Percentiles rank a stretch among this genome's conserved stretches.
These are phyloP conservation scores for Tortrix viridana DNA, from an alignment of 2,888 invertebrate species.

Conservation along the genomic window DNA sequence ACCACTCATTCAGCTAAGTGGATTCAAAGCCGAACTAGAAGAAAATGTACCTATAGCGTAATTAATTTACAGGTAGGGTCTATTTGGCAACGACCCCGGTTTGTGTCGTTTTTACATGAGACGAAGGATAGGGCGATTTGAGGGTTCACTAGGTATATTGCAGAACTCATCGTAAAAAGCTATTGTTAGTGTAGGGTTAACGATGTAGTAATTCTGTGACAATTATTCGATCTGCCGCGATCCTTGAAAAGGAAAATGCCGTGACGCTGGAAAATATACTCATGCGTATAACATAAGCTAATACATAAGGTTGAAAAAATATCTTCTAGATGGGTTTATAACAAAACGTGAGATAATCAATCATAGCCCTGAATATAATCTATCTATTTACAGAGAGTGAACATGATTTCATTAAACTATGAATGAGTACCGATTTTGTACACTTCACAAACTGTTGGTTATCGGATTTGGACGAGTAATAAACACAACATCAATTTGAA, in stretches of 20 bases:
- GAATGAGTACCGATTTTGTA: too few relatives aligned
- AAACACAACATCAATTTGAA: background rate
- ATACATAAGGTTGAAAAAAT: too few relatives aligned
- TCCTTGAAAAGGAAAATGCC: background rate
- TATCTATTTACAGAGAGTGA: too few relatives aligned
- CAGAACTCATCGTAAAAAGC: background rate
- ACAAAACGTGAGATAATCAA: too few relatives aligned
- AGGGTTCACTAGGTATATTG: background rate
- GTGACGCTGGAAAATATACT: too few relatives aligned
- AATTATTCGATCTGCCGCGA: background rate
- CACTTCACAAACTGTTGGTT: too few relatives aligned
- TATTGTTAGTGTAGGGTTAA: background rate
- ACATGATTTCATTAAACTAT: too few relatives aligned
- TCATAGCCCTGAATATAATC: too few relatives aligned
- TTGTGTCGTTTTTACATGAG: background rate
- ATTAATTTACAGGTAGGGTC: conserved; percentile 28
- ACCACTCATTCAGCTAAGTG: conserved; percentile 27
- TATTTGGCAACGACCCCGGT: background rate
- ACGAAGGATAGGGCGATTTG: background rate
- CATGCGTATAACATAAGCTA: too few relatives aligned
- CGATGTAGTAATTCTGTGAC: background rate
- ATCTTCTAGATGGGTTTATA: too few relatives aligned
- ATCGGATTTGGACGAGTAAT: too few relatives aligned
- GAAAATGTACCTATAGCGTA: conserved; percentile 24
- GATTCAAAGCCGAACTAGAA: conserved; percentile 16